Conservation (phyloP, 2,888 invertebrate genomes). For the Lordiphosa andalusiaca region DNA sequence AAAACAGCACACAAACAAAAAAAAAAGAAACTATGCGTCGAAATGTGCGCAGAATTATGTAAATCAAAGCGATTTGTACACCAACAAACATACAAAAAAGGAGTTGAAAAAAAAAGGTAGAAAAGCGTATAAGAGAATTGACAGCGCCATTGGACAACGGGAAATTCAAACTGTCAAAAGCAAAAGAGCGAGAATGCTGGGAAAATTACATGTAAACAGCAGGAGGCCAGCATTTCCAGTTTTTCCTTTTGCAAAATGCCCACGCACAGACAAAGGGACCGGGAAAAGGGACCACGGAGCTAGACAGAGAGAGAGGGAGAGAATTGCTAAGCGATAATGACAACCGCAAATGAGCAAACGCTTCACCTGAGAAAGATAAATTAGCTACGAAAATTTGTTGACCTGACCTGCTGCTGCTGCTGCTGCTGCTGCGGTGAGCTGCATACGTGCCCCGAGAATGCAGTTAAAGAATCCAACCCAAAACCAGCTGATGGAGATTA, state of each 20-base stretch:
- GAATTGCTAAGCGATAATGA: slow-evolving; percentile 18
- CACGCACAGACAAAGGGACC: slow-evolving; percentile 29
- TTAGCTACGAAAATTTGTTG: slow-evolving; percentile 58
- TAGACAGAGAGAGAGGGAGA: slow-evolving; percentile 7
- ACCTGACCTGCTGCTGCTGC: slow-evolving; percentile 21
- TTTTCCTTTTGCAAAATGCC: slow-evolving; percentile 32
- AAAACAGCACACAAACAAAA: slow-evolving; percentile 21
- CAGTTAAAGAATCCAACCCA: slow-evolving; percentile 2
- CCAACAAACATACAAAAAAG: slow-evolving; percentile 36
- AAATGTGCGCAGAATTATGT: slow-evolving; percentile 70
- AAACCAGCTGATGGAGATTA: background rate
- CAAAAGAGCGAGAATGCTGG: slow-evolving; percentile 44
- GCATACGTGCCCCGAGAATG: slow-evolving; percentile 30
- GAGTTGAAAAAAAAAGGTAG: slow-evolving; percentile 47
- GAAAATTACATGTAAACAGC: slow-evolving; percentile 66
- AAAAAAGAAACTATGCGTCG: slow-evolving; percentile 62
- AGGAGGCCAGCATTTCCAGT: slow-evolving; percentile 44
- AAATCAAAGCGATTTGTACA: slow-evolving; percentile 74
- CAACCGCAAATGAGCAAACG: slow-evolving; percentile 61
- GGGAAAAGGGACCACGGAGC: slow-evolving; percentile 29
- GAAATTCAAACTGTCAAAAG: slow-evolving; percentile 62
- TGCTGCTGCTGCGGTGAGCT: slow-evolving; percentile 17
- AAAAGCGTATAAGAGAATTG: slow-evolving; percentile 38
- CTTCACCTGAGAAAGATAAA: slow-evolving; percentile 39
- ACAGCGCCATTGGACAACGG: slow-evolving; percentile 45